A percentile compares a stretch with the other conserved stretches of the same genome.
phyloP scores from a whole-genome alignment of 2,797 vertebrate genomes.

The Morelia viridis region DNA sequence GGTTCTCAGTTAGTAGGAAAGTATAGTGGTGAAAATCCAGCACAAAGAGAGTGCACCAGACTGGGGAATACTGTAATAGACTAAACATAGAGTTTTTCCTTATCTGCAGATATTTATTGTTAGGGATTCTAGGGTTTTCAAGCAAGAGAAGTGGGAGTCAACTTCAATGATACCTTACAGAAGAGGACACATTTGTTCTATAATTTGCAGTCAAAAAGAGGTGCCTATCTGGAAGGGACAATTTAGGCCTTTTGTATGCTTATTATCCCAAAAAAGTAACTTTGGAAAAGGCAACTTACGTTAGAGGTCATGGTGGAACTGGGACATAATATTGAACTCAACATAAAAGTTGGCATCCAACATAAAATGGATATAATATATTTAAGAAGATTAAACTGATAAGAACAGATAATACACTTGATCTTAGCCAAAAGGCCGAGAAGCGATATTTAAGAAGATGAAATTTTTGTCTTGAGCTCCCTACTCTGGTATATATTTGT shows the following conservation, averaged over 20 bases:
- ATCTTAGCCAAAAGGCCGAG: no score
- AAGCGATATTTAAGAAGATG: background rate
- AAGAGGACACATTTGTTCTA: background rate
- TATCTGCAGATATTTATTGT: background rate
- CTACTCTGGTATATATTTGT: background rate
- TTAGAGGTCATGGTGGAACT: background rate
- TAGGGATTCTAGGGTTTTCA: background rate
- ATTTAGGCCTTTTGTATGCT: background rate
- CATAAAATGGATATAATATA: background rate
- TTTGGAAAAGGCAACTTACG: background rate
- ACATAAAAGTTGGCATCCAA: background rate
- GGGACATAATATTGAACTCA: background rate
- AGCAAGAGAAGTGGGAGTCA: background rate
- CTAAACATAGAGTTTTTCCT: background rate
- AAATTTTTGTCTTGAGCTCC: background rate
- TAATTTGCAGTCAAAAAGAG: background rate
- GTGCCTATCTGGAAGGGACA: background rate
- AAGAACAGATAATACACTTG: no score
- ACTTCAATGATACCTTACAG: background rate
- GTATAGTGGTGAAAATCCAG: background rate
- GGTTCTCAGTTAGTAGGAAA: background rate
- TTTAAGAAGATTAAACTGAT: background rate
- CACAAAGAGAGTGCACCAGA: background rate
- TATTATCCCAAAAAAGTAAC: background rate
- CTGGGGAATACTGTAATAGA: background rate